Percentiles rank a stretch among this genome's conserved stretches.
Conservation (phyloP, 2,888 invertebrate genomes). For the Nomada lathburiana region DNA sequence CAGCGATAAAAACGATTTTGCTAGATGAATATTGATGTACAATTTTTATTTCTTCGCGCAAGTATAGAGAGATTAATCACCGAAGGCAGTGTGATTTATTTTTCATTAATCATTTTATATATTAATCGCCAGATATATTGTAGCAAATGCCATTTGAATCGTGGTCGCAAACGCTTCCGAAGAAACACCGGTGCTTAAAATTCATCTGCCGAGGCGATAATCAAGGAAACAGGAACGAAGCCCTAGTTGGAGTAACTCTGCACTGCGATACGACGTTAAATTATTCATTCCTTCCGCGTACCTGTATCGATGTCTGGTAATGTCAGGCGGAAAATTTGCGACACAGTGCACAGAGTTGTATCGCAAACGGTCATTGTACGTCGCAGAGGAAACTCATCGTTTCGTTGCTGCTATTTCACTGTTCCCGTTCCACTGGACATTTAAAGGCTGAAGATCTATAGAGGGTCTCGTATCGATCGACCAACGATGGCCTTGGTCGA, state of each 20-base stretch:
- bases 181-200: no score
- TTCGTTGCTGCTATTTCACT: conserved; percentile 4
- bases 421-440: conserved; percentile 1
- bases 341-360: conserved; percentile 22
- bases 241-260: background rate
- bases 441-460: conserved; percentile 17
- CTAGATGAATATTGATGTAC: no score
- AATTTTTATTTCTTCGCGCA: no score
- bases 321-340: conserved; percentile 53
- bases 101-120: no score
- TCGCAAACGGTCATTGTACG: conserved; percentile 30
- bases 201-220: background rate
- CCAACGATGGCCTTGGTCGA: conserved; percentile 46
- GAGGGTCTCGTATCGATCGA: conserved; percentile 50
- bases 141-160: no score
- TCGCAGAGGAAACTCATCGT: conserved; percentile 22
- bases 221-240: background rate
- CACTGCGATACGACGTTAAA: background rate
- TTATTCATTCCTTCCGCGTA: conserved; percentile 36
- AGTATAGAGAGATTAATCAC: no score
- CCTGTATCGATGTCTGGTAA: conserved; percentile 48
- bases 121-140: no score
- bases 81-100: no score
- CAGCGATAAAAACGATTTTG: background rate
- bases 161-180: no score